Conservation (phyloP, 2,888 invertebrate genomes). For the Ennomos quercinarius region DNA sequence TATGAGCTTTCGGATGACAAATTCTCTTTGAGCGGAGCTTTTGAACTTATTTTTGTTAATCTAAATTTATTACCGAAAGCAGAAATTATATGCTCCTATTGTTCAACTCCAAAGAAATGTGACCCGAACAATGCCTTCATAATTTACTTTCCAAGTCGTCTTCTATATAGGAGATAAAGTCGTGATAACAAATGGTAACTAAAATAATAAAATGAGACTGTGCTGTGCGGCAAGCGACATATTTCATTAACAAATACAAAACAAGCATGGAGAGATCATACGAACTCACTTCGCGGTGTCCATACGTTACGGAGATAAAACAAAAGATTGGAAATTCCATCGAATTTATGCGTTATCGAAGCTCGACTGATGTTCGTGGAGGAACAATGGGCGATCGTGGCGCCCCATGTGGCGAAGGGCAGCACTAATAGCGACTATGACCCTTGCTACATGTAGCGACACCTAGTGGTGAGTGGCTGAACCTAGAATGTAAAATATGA, state of each 20-base stretch:
- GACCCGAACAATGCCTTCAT: conserved; percentile 81
- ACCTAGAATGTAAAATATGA: conserved; percentile 49
- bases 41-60: conserved; percentile 66
- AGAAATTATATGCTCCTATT: conserved; percentile 80
- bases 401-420: conserved; percentile 82
- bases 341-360: conserved; percentile 84
- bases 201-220: conserved; percentile 83
- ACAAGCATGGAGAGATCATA: conserved; percentile 79
- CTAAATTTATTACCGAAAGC: conserved; percentile 75
- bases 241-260: conserved; percentile 85
- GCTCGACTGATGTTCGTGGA: conserved; percentile 70
- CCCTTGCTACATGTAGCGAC: conserved; percentile 60
- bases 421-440: conserved; percentile 46
- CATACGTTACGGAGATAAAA: conserved; percentile 85
- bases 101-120: conserved; percentile 73
- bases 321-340: conserved; percentile 77
- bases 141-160: conserved; percentile 82
- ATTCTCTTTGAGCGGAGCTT: conserved; percentile 39
- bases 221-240: conserved; percentile 77
- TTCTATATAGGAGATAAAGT: conserved; percentile 81
- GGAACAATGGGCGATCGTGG: conserved; percentile 81
- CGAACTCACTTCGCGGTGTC: conserved; percentile 84
- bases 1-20: conserved; percentile 58
- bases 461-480: conserved; percentile 74
- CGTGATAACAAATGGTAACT: conserved; percentile 85